Conservation (phyloP, 2,797 vertebrate species). For the Hippoglossus hippoglossus region DNA sequence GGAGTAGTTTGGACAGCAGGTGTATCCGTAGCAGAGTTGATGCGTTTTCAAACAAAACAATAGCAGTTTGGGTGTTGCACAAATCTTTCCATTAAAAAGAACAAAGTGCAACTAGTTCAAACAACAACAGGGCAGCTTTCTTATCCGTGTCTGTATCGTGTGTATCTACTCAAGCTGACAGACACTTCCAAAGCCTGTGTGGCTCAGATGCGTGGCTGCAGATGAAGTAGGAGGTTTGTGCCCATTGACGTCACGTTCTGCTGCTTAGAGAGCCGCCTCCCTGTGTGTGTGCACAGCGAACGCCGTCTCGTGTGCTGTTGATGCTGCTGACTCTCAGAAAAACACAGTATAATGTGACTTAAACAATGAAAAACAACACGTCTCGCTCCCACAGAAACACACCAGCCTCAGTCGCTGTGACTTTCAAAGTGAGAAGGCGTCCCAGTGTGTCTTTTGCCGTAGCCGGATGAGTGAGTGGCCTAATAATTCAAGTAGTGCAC, state of each 20-base stretch:
- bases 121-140: neutral
- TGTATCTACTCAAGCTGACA: slow-evolving; percentile 25
- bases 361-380: slow-evolving; percentile 21
- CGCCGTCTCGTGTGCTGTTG: slow-evolving; percentile 37
- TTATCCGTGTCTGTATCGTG: slow-evolving; percentile 21
- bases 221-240: slow-evolving; percentile 42
- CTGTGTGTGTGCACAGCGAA: slow-evolving; percentile 36
- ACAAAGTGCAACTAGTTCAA: neutral
- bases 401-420: slow-evolving; percentile 9
- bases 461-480: slow-evolving; percentile 27
- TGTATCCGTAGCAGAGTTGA: too few relatives aligned
- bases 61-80: too few relatives aligned
- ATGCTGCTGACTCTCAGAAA: slow-evolving; percentile 22
- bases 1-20: too few relatives aligned
- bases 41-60: too few relatives aligned
- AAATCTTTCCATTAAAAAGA: neutral
- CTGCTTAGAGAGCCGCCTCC: slow-evolving; percentile 51
- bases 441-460: neutral
- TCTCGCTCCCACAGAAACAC: slow-evolving; percentile 9
- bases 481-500: slow-evolving; percentile 41
- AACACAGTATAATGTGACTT: slow-evolving; percentile 37
- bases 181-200: slow-evolving; percentile 44
- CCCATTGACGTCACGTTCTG: slow-evolving; percentile 58
- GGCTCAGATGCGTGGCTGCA: slow-evolving; percentile 48
- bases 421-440: slow-evolving; percentile 11